Conservation (phyloP, 2,888 invertebrate genomes). For the Euplagia quadripunctaria region DNA sequence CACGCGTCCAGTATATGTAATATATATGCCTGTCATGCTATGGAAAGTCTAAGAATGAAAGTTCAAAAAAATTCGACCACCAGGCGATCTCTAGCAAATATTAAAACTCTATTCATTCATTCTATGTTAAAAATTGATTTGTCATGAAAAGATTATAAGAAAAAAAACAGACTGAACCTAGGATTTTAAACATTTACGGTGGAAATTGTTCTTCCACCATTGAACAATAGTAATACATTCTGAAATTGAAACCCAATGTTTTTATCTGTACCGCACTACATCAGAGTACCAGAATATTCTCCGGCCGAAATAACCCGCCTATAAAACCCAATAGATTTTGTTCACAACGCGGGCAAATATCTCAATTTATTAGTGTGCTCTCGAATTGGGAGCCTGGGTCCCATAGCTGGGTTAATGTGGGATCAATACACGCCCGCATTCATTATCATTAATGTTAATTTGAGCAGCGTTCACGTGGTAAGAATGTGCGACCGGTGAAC, state of each 20-base stretch:
- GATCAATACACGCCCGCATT: constrained; percentile 66
- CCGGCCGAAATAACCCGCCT: constrained; percentile 27
- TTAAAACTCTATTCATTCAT: too few species aligned
- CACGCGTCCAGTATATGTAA: too few species aligned
- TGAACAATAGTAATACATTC: not conserved
- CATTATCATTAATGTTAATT: constrained; percentile 74
- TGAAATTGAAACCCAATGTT: not conserved
- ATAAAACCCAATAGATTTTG: constrained; percentile 48
- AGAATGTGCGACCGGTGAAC: constrained; percentile 18
- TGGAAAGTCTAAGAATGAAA: too few species aligned
- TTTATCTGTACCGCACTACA: not conserved
- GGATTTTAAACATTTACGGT: not conserved
- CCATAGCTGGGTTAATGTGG: constrained; percentile 52
- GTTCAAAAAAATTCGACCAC: too few species aligned
- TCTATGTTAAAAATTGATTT: too few species aligned
- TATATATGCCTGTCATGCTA: too few species aligned
- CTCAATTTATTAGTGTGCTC: constrained; percentile 50
- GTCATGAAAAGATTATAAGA: too few species aligned
- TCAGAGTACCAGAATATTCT: constrained; percentile 20
- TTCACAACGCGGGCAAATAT: constrained; percentile 43
- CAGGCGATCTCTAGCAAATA: too few species aligned
- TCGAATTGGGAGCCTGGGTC: constrained; percentile 39
- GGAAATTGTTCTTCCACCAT: not conserved
- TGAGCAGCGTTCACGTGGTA: constrained; percentile 34
- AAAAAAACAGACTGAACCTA: not conserved